Base-by-base conservation (phyloP, 2,113 vertebrate species). In the Varanus komodoensis region DNA sequence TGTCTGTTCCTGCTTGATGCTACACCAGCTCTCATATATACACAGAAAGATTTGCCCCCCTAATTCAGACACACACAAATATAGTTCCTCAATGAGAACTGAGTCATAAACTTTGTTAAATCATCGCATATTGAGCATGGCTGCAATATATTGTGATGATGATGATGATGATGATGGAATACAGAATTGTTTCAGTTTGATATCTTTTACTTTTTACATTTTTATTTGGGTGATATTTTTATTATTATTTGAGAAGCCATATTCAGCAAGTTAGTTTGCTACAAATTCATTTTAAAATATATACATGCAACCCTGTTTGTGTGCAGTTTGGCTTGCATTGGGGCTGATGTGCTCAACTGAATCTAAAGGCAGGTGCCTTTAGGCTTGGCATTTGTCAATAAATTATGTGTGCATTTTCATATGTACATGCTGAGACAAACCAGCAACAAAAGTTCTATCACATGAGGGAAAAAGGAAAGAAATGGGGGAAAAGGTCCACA, bases 351-450 rank as follows among this genome's bases (percentile, higher is more conserved):
- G 38, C 9, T 50, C 12, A 34, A 32, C 44, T 61, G 74, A 64
- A n/a, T 19, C 54, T 82, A 48, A 61, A 61, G 75, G 32, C 23
- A 34, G 83, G 77, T 89, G 88, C 14, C 6, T 80, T 6, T 77
- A 0, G 64, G 85, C 29, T 54, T 91, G 81, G 80, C 17, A 93
- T 87, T 44, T 84, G 80, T 88, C 82, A 94, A n/a, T 83, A 95
- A 88, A 86, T 89, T 69, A 61, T 2, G 21, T 82, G 73, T 82
- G 7, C 81, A 90, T 73, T 86, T 89, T 95, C 92, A 93, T 92
- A 89, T 83, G 34, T 5, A 52, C 29, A 8, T 57, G 0, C 0
- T 0, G 38, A 21, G 82, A 92, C 90, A 32, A 25, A 48, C 32
- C 12, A 9, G 44, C 32, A 84, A 88, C 82, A 48, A 73, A 81